These are phyloP conservation scores for Eilema sororculum DNA, from an alignment of 2,888 invertebrate genomes.

Conservation along the genomic window DNA sequence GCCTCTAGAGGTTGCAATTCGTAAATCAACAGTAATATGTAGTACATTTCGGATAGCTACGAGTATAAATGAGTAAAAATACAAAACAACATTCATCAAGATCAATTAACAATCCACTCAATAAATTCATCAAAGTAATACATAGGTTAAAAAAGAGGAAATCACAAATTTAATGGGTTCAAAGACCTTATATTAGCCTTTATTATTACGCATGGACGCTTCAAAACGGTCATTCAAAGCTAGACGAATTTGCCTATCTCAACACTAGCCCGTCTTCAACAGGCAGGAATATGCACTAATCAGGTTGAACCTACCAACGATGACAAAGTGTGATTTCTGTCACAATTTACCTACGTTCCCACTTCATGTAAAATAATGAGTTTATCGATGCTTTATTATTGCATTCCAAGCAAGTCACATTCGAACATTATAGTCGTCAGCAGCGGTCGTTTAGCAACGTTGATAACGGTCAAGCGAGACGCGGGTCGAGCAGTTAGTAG, in stretches of 20 bases:
- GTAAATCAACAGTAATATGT: too few species aligned
- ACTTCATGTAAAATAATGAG: not conserved
- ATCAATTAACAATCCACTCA: too few species aligned
- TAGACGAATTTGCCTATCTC: not conserved
- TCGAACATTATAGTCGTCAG: slow-evolving; percentile 1
- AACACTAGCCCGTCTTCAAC: not conserved
- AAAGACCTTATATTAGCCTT: too few species aligned
- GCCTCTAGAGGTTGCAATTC: too few species aligned
- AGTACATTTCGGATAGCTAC: too few species aligned
- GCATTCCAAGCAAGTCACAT: slow-evolving; percentile 14
- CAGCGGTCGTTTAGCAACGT: slow-evolving; percentile 8
- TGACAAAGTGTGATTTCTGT: not conserved
- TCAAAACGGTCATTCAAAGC: not conserved
- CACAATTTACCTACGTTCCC: not conserved
- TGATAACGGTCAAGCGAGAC: slow-evolving; percentile 19
- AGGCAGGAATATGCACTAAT: not conserved
- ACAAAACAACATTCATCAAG: too few species aligned
- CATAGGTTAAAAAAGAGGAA: too few species aligned
- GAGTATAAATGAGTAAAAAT: too few species aligned
- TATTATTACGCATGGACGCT: not conserved
- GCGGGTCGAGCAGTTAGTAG: not conserved
- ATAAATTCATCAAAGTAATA: too few species aligned
- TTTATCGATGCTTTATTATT: not conserved
- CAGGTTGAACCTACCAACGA: not conserved
- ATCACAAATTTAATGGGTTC: too few species aligned